phyloP scores from a whole-genome alignment of 1,140 invertebrate species.

The Leptinotarsa lineolata region DNA sequence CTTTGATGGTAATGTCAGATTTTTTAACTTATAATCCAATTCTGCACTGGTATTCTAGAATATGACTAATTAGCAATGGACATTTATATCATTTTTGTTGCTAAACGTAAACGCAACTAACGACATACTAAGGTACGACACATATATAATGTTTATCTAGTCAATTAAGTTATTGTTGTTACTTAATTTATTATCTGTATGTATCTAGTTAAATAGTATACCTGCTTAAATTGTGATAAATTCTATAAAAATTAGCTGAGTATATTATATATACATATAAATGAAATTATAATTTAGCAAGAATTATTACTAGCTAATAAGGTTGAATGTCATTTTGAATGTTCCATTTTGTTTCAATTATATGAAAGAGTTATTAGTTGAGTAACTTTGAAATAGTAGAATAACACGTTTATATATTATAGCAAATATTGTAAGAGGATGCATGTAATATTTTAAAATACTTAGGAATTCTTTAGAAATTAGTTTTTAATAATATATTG shows the following conservation, averaged over 20 bases:
- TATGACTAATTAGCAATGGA: not conserved
- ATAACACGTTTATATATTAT: slow-evolving; percentile 19
- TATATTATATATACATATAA: slow-evolving; percentile 20
- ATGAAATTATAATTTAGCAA: slow-evolving; percentile 18
- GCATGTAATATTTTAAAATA: slow-evolving; percentile 40
- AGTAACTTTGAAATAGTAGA: slow-evolving; percentile 23
- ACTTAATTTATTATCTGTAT: slow-evolving; percentile 43
- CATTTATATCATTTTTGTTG: not conserved
- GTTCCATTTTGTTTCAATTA: slow-evolving; percentile 24
- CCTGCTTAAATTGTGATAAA: slow-evolving; percentile 43
- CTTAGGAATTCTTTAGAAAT: slow-evolving; percentile 35
- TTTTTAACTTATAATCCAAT: too few species aligned
- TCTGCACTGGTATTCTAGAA: too few species aligned
- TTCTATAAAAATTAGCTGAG: slow-evolving; percentile 19
- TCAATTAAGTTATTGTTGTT: slow-evolving; percentile 43
- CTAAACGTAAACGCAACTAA: slow-evolving; percentile 1
- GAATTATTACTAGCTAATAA: not conserved
- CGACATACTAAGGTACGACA: not conserved
- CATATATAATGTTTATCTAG: slow-evolving; percentile 32
- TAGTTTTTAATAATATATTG: slow-evolving; percentile 32
- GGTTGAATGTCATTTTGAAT: slow-evolving; percentile 20
- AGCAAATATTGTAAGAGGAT: slow-evolving; percentile 26
- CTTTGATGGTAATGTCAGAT: too few species aligned
- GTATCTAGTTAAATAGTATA: slow-evolving; percentile 38
- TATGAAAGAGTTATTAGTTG: slow-evolving; percentile 22